Conservation (phyloP, 2,113 vertebrate species). For the Electrona antarctica region DNA sequence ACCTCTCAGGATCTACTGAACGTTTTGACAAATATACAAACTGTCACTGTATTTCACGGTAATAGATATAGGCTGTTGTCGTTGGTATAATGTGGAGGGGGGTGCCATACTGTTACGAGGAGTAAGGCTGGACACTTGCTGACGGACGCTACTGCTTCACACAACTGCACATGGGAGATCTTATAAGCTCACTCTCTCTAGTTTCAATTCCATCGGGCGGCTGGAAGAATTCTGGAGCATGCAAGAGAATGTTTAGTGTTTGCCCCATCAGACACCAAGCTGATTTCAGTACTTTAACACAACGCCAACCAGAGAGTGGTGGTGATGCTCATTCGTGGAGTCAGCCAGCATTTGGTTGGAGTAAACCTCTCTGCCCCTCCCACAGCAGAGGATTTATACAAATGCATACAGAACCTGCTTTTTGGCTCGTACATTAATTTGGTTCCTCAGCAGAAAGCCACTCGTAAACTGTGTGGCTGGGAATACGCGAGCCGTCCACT, state of each 20-base stretch:
- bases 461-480: not conserved
- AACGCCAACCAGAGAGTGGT: slow-evolving; percentile 14
- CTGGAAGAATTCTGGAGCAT: no score
- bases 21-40: slow-evolving; percentile 10
- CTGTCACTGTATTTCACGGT: not conserved
- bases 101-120: slow-evolving; percentile 50
- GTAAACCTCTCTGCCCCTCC: no score
- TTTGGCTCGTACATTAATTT: no score
- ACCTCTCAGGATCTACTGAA: not conserved
- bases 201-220: not conserved
- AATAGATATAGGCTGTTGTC: not conserved
- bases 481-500: no score
- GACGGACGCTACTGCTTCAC: slow-evolving; percentile 45
- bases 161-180: slow-evolving; percentile 46
- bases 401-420: no score
- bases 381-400: no score
- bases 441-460: no score
- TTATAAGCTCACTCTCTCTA: not conserved
- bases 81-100: slow-evolving; percentile 66
- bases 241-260: no score
- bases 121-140: slow-evolving; percentile 81
- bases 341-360: no score
- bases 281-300: not conserved
- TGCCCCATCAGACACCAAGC: no score
- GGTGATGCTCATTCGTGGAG: not conserved